Evolutionary conservation across 1,140 invertebrate species (phyloP), one percentile per base, ranked within the genome.

Genomic region (Tetraneura akinire): DNA sequence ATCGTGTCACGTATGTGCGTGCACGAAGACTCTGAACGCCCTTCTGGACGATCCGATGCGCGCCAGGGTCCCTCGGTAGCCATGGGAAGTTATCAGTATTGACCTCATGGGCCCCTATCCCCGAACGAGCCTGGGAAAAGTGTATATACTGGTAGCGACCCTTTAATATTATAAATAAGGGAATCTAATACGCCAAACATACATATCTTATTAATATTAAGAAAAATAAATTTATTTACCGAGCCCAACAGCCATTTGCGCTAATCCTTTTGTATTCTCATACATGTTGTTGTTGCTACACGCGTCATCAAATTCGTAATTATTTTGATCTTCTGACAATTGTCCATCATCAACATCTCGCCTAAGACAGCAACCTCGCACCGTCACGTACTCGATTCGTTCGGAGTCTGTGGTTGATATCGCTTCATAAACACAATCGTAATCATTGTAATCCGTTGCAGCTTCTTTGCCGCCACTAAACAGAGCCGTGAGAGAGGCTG

Each of bases 301-400:
- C 29, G 49, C 45, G 16, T 49, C 45, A 2, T n/a, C 21, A 4
- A 1, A 6, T 0, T 45, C n/a, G 14, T 1, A 6, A 11, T 37
- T 37, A 37, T 32, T 32, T 62, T 66, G 32, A 16, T 49, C 21
- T 5, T 26, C 66, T 21, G 45, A 45, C 8, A 47, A 18, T 70
- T 49, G 45, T 3, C 8, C 16, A 18, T 37, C n/a, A 37, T 5
- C 66, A 21, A 13, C 23, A 2, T 26, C 42, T 18, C 26, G 11
- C 11, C 5, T 4, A 8, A 45, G 47, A 1, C 45, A 26, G 26
- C 16, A 51, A 13, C 68, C 68, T 0, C 68, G 68, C 16, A 71
- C 68, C 0, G 68, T 71, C 45, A 71, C 68, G 18, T 71, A 71
- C 16, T 71, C 68, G 16, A 71, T 10, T 0, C 68, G 68, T 8